phyloP scores from a whole-genome alignment of 2,797 vertebrate genomes.

The Tragelaphus oryx region DNA sequence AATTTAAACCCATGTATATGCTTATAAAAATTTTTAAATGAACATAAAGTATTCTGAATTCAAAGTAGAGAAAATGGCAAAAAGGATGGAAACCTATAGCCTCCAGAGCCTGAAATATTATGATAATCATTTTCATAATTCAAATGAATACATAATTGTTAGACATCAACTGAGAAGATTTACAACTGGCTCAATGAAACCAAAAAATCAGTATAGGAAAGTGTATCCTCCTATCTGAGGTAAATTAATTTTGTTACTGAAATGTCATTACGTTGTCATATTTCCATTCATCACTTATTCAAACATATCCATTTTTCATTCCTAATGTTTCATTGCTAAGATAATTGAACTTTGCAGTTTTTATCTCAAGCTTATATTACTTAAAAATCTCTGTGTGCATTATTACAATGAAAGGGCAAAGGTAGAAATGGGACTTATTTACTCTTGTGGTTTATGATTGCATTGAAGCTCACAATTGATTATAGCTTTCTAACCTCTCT shows the following conservation, averaged over 20 bases:
- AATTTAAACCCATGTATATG: slow-evolving; percentile 23
- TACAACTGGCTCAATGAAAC: slow-evolving; percentile 49
- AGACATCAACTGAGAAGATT: slow-evolving; percentile 42
- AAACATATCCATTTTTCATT: slow-evolving; percentile 67
- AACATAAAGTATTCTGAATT: slow-evolving; percentile 22
- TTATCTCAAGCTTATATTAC: slow-evolving; percentile 73
- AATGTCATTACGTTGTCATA: slow-evolving; percentile 68
- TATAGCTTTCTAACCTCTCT: slow-evolving; percentile 68
- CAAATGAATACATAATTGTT: slow-evolving; percentile 62
- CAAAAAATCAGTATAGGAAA: slow-evolving; percentile 35
- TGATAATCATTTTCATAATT: slow-evolving; percentile 60
- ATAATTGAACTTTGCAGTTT: slow-evolving; percentile 76
- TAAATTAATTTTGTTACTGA: slow-evolving; percentile 71
- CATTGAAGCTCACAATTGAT: slow-evolving; percentile 67
- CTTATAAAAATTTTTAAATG: slow-evolving; percentile 3
- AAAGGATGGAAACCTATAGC: slow-evolving; percentile 33
- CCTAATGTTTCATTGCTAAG: slow-evolving; percentile 67
- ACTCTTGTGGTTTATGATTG: slow-evolving; percentile 64
- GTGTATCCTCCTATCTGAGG: slow-evolving; percentile 16
- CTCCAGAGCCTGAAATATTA: slow-evolving; percentile 43
- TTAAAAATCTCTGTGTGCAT: slow-evolving; percentile 73
- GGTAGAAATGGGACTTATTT: slow-evolving; percentile 64
- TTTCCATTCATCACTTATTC: slow-evolving; percentile 68
- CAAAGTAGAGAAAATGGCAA: slow-evolving; percentile 13
- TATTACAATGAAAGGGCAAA: slow-evolving; percentile 72